Evolutionary conservation across 2,888 invertebrate genomes (phyloP).

Genomic region (Asteroscopus sphinx): DNA sequence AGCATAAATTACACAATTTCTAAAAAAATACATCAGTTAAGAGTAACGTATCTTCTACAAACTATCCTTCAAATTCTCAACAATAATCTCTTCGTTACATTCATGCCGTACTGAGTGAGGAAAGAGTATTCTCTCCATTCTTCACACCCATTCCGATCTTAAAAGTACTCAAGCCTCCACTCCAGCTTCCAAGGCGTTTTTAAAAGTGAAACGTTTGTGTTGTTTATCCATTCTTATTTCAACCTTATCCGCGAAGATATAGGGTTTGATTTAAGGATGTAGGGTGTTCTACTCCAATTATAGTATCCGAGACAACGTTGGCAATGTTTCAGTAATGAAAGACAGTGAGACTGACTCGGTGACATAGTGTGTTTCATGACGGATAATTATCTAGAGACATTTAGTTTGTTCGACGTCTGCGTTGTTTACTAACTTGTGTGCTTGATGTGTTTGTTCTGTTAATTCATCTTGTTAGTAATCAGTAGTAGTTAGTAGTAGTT

Average conservation of each 20-base stretch:
- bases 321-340: slow-evolving; percentile 73
- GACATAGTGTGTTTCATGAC: slow-evolving; percentile 49
- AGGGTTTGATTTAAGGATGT: slow-evolving; percentile 49
- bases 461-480: too few relatives aligned
- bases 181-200: slow-evolving; percentile 69
- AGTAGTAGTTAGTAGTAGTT: too few relatives aligned
- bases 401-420: slow-evolving; percentile 15
- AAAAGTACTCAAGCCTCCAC: slow-evolving; percentile 71
- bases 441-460: background rate
- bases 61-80: slow-evolving; percentile 18
- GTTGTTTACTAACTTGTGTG: slow-evolving; percentile 7
- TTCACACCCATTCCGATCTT: slow-evolving; percentile 74
- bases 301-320: slow-evolving; percentile 54
- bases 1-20: too few relatives aligned
- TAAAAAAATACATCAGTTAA: too few relatives aligned
- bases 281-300: slow-evolving; percentile 54
- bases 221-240: slow-evolving; percentile 43
- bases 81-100: slow-evolving; percentile 53
- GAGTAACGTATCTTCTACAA: too few relatives aligned
- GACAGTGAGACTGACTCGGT: slow-evolving; percentile 52
- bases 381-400: slow-evolving; percentile 42
- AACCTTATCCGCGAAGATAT: slow-evolving; percentile 43
- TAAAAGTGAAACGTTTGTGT: slow-evolving; percentile 74
- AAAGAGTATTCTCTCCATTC: slow-evolving; percentile 63
- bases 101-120: slow-evolving; percentile 43